phyloP scores from a whole-genome alignment of 2,888 invertebrate species.

The Lamproptera curius region DNA sequence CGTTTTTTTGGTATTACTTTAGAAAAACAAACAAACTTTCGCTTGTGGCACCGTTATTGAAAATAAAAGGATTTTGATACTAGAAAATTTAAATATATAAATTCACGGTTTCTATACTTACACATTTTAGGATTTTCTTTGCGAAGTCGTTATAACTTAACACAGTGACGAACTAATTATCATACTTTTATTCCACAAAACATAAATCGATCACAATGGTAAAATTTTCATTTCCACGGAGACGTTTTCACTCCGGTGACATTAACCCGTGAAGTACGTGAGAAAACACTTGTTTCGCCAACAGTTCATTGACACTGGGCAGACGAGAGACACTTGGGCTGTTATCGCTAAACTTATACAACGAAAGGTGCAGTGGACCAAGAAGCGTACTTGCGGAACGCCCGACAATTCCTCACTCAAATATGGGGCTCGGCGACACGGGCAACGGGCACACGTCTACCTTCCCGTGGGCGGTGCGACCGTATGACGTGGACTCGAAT shows the following conservation, averaged over 20 bases:
- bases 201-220: slow-evolving; percentile 7
- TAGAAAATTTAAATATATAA: too few relatives aligned
- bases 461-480: slow-evolving; percentile 64
- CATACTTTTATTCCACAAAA: slow-evolving; percentile 12
- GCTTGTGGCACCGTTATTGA: background rate
- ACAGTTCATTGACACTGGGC: slow-evolving; percentile 34
- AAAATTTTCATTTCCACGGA: background rate
- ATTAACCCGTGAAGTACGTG: slow-evolving; percentile 32
- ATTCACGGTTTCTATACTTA: slow-evolving; percentile 37
- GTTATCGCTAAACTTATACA: slow-evolving; percentile 13
- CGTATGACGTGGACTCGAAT: slow-evolving; percentile 62
- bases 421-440: slow-evolving; percentile 27
- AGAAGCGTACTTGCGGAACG: slow-evolving; percentile 44
- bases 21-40: slow-evolving; percentile 9
- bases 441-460: slow-evolving; percentile 62
- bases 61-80: background rate
- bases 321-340: slow-evolving; percentile 26
- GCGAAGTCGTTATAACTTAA: background rate
- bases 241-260: background rate
- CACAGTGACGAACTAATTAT: slow-evolving; percentile 1
- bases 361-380: slow-evolving; percentile 34
- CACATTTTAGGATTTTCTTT: slow-evolving; percentile 49
- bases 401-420: slow-evolving; percentile 46
- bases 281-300: slow-evolving; percentile 25
- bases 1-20: slow-evolving; percentile 7